Evolutionary conservation across 2,797 vertebrate species (phyloP), one percentile per base, ranked within the genome.

Genomic region (Silurus aristotelis): DNA sequence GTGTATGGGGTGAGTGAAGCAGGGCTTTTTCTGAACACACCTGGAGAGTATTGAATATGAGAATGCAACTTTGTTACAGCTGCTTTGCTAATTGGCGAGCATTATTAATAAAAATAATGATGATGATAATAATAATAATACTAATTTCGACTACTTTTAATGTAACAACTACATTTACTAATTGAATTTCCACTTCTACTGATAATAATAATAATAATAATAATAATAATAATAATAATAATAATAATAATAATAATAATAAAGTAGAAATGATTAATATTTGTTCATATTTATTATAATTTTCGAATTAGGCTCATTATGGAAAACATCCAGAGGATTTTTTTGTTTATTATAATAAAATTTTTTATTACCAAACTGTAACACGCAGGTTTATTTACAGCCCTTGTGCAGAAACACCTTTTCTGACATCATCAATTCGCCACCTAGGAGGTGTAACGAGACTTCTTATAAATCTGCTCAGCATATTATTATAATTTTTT

Each of bases 381-480:
- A 52, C 48, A 84, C 20, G 19, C 60, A 61, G 60, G 13, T 20
- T 14, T 61, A 20, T 61, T 17, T 20, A 70, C 31, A 60, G 43
- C 27, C 43, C 31, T 71, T 60, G 38, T 73, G 38, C 68, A 72
- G 55, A 82, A 71, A 22, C 19, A 56, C 76, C 48, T 52, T 78
- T 58, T 61, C 61, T 72, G 81, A 66, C 72, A 73, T 83, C 84
- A 85, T 88, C 83, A 87, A 73, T 86, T 71, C 83, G 55, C 80
- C 71, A 64, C 72, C 72, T 87, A 63, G 43, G 31, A 66, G 72
- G 78, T 83, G 46, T 84, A 86, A 75, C 79, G 84, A 85, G 77
- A 82, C 71, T 86, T 85, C 80, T 83, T 87, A 83, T 86, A 88
- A 88, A 85, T 80, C 87, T 38, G 64, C 78, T 84, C 87, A 64